Evolutionary conservation across 2,888 invertebrate genomes (phyloP), one percentile per base, ranked within the genome.

Genomic region (Chirona hameri): DNA sequence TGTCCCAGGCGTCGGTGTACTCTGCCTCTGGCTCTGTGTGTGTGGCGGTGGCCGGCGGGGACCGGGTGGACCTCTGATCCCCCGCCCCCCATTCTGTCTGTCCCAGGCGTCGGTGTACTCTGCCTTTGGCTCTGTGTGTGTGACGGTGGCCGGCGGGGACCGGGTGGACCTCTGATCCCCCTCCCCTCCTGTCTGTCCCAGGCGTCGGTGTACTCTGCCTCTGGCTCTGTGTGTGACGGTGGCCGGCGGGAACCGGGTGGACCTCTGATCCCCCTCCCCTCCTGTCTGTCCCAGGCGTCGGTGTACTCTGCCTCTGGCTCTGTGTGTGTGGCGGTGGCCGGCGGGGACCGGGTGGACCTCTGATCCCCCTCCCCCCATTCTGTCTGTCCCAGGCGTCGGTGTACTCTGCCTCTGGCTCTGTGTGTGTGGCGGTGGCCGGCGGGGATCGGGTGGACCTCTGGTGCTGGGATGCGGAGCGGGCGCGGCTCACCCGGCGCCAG

Each of bases 21-120:
- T 21, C 24, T 18, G 79, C 48, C 14, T 46, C 7, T n/a, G 79
- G n/a, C 10, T 5, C 5, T 15, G 46, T 10, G 15, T 79, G 79
- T 15, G 79, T 48, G 46, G 48, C 48, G 46, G 79, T 79, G 79
- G 79, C 79, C 24, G 46, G 10, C 27, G 72, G 31, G 29, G 72
- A 31, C 72, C 72, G 46, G 52, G 48, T 48, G 7, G 48, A 48
- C 48, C 48, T 10, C 48, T 12, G 7, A 7, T 48, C 48, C 7
- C 48, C 12, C 48, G 7, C 7, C 12, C 48, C 48, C 48, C 48
- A 12, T 10, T 48, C 48, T 48, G n/a, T 60, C 27, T 52, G 52
- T 18, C 57, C n/a, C 79, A 79, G 79, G 79, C 79, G n/a, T 39
- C 79, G 1, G 79, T 79, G 79, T 79, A 27, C 52, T n/a, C 27